Conservation (phyloP, 2,888 invertebrate species). For the Lithophane socia region DNA sequence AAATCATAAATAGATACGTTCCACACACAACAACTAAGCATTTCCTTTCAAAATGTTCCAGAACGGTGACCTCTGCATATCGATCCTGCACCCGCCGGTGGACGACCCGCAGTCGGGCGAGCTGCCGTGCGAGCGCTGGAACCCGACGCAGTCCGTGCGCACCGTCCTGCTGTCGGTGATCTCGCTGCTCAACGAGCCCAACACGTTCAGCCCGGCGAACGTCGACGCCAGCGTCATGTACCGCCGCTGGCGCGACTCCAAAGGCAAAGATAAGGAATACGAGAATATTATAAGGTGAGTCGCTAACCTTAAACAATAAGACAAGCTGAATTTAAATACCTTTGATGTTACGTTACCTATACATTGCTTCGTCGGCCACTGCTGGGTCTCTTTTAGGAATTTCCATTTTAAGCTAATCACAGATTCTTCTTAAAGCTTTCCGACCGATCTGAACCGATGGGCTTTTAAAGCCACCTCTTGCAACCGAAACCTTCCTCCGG, state of each 20-base stretch:
- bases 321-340: not conserved
- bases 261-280: constrained; percentile 99
- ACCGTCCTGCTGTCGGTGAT: constrained; percentile 99
- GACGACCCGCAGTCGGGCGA: constrained; percentile 99
- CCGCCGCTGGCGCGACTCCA: constrained; percentile 99
- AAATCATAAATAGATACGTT: not conserved
- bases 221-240: constrained; percentile 99
- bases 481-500: not conserved
- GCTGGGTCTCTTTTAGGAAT: too few relatives aligned
- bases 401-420: not conserved
- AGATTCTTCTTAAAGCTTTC: not conserved
- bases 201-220: constrained; percentile 99
- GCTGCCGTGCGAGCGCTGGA: constrained; percentile 99
- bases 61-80: constrained; percentile 99
- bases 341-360: not conserved
- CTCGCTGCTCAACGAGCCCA: constrained; percentile 99
- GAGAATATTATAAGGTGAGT: constrained; percentile 98
- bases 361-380: not conserved
- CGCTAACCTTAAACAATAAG: not conserved
- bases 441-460: too few relatives aligned
- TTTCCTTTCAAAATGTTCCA: constrained; percentile 80
- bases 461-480: not conserved
- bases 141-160: constrained; percentile 99
- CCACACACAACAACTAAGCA: constrained; percentile 1
- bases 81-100: constrained; percentile 99